Base-by-base conservation (phyloP, 2,113 vertebrate genomes). In the Pongo pygmaeus region DNA sequence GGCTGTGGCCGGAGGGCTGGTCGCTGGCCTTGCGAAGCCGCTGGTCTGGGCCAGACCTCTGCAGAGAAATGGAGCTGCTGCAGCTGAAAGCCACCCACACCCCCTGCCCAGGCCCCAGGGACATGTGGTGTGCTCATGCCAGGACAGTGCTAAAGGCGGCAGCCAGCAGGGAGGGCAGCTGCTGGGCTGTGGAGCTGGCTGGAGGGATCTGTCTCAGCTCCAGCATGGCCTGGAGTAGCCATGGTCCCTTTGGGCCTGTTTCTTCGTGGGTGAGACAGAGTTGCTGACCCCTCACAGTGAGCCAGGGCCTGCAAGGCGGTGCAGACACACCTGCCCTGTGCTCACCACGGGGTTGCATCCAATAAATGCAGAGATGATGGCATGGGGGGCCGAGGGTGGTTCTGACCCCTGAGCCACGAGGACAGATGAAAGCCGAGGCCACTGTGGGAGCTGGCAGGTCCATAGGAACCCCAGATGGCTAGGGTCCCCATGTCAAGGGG, bases 1-100 rank as follows among this genome's bases (percentile, higher is more conserved):
- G 99, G 98, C 99, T 99, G 98, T 99, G 99, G 97, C 99, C 99
- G 64, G 99, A 99, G 0, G 99, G 99, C 97, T 99, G 99, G 93
- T 99, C 99, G 18, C 99, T 99, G 94, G 98, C 97, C 97, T 99
- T 99, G 92, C 99, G 99, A 93, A 98, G 99, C 96, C 99, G 98
- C 78, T 98, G 98, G 3, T 99, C 90, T 97, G 97, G 86, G 81
- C 94, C 96, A 75, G 98, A 92, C 40, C 98, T 98, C 99, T 99
- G 97, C 25, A 77, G 52, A 57, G 57, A 89, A 92, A 93, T 0
- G 25, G 8, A 32, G 32, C 83, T 2, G 43, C 20, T 79, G 38
- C 1, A 14, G 50, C 32, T 1, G 0, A 0, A 16, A 18, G 40
- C 43, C 23, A 5, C 38, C 18, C 30, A 8, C 8, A 1, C 9